Conservation (phyloP, 2,797 vertebrate species). For the Spinus pinus region DNA sequence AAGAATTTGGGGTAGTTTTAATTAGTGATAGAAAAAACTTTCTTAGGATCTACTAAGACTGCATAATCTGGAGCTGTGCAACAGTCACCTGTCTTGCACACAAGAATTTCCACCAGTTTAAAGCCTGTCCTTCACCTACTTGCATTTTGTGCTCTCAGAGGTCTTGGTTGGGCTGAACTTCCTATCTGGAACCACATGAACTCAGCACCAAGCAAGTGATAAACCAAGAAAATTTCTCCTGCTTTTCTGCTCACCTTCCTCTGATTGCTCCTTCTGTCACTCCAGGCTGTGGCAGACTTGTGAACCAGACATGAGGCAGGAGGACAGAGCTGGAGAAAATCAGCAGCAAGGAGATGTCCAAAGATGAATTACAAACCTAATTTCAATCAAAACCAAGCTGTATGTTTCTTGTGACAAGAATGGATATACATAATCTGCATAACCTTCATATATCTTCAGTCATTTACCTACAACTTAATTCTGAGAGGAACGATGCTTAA, state of each 20-base stretch:
- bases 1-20: background rate
- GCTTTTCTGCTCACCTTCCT: background rate
- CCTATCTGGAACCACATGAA: background rate
- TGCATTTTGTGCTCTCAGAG: background rate
- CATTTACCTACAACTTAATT: background rate
- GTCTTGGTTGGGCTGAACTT: background rate
- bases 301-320: background rate
- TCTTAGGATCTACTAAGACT: background rate
- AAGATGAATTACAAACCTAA: background rate
- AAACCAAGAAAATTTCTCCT: background rate
- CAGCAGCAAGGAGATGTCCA: background rate
- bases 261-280: constrained; percentile 2
- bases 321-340: background rate
- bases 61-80: background rate
- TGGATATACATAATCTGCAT: background rate
- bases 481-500: background rate
- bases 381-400: background rate
- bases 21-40: background rate
- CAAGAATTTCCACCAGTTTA: background rate
- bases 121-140: background rate
- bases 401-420: background rate
- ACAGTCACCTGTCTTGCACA: background rate
- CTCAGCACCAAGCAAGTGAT: background rate
- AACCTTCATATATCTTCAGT: background rate
- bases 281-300: background rate